Evolutionary conservation across 2,113 vertebrate genomes (phyloP).

Genomic region (Aptenodytes forsteri): DNA sequence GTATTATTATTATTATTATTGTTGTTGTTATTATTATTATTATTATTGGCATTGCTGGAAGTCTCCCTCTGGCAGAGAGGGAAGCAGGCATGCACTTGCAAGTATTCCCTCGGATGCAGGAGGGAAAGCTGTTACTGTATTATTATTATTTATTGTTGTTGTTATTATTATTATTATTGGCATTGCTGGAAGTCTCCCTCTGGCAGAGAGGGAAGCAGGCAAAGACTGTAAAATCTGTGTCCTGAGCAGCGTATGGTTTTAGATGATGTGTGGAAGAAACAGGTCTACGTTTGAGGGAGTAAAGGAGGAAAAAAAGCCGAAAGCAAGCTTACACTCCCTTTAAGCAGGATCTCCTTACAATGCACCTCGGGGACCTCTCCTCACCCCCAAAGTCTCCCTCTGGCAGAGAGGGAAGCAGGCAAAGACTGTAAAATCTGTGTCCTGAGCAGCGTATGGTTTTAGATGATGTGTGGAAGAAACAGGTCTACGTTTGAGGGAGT

Average conservation of each 20-base stretch:
- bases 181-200: background rate
- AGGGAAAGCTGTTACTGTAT: background rate
- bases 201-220: background rate
- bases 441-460: accelerated
- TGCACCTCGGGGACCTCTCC: background rate
- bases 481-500: background rate
- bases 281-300: background rate
- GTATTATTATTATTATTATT: background rate
- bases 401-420: background rate
- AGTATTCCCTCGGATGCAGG: background rate
- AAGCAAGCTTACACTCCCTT: background rate
- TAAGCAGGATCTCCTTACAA: background rate
- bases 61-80: background rate
- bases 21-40: background rate
- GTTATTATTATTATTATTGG: background rate
- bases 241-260: accelerated
- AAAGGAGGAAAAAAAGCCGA: background rate
- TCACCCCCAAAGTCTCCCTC: background rate
- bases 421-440: background rate
- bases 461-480: background rate
- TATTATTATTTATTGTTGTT: background rate
- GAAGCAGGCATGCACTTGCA: background rate
- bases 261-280: background rate
- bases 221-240: background rate
- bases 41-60: constrained; percentile 16